A percentile compares a stretch with the other conserved stretches of the same genome.
Evolutionary conservation across 2,113 vertebrate species (phyloP).

Genomic region (Callopanchax toddi): DNA sequence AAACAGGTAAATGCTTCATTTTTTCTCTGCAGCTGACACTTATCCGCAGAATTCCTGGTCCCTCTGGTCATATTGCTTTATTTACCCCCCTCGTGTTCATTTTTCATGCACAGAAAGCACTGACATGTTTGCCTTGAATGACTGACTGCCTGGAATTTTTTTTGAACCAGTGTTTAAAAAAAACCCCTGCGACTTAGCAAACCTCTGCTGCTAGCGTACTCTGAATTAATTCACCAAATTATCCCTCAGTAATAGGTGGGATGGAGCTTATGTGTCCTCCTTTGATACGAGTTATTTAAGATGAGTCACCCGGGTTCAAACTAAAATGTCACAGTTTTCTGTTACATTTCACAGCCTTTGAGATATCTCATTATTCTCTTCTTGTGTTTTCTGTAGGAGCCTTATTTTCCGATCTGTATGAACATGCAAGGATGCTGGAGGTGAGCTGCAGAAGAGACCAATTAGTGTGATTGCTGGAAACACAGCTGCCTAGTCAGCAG

Average conservation of each 20-base stretch:
- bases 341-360: conserved; percentile 78
- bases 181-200: conserved; percentile 59
- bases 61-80: conserved; percentile 87
- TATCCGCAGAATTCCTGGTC: conserved; percentile 84
- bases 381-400: conserved; percentile 78
- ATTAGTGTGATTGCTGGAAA: conserved; percentile 82
- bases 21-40: conserved; percentile 85
- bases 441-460: conserved; percentile 80
- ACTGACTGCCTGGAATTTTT: conserved; percentile 69
- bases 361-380: conserved; percentile 82
- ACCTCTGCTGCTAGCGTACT: conserved; percentile 49
- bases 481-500: conserved; percentile 79
- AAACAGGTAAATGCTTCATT: conserved; percentile 97
- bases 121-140: conserved; percentile 80
- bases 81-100: conserved; percentile 82
- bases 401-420: conserved; percentile 82
- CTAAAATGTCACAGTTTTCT: conserved; percentile 84
- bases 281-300: conserved; percentile 77
- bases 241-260: conserved; percentile 72
- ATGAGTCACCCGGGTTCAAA: conserved; percentile 78
- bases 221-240: conserved; percentile 75
- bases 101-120: conserved; percentile 80
- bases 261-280: conserved; percentile 60
- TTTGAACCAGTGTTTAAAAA: conserved; percentile 70
- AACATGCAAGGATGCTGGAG: conserved; percentile 80